Evolutionary conservation across 2,113 vertebrate genomes (phyloP), one percentile per base, ranked within the genome.

Genomic region (Archilochus colubris): DNA sequence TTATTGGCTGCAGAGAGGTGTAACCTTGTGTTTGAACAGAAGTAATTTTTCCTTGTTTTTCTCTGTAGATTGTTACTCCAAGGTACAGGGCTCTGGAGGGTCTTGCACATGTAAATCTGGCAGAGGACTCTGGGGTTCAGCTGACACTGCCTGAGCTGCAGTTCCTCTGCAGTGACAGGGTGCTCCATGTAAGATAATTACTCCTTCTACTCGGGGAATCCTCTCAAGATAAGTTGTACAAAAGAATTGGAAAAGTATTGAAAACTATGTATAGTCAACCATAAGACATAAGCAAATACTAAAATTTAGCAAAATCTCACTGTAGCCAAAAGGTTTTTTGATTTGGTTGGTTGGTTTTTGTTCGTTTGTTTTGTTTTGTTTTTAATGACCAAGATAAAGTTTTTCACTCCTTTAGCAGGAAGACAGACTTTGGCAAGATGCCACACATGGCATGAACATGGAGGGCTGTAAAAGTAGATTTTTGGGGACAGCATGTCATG

Each of bases 21-120:
- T n/a, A 53, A 58, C 66, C 15, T 3, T 40, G 15, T 55, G 25
- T 74, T 87, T 53, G 61, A 50, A 12, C 8, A 51, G 59, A 75
- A 88, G 31, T n/a, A 69, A 59, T 14, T 8, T 69, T 30, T 8
- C 58, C 4, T 19, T 1, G 14, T 7, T 17, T 80, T 25, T 62
- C 76, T 54, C 73, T 28, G 68, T 14, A 70, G 67, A 72, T 21
- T 0, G 0, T 25, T 59, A 28, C 21, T 75, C 61, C 51, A 14
- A 40, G 54, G 61, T 21, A 66, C 40, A 0, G 1, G 1, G 0
- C 10, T 70, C 66, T 18, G 4, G 16, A 53, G 28, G 10, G 10
- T 22, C 30, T 50, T 38, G 38, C 54, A 13, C 16, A 28, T 0
- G 0, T 8, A 23, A 72, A 40, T 0, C 0, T 13, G 22, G 33